Conservation (phyloP, 2,113 vertebrate genomes). For the Lichenostomus cassidix region DNA sequence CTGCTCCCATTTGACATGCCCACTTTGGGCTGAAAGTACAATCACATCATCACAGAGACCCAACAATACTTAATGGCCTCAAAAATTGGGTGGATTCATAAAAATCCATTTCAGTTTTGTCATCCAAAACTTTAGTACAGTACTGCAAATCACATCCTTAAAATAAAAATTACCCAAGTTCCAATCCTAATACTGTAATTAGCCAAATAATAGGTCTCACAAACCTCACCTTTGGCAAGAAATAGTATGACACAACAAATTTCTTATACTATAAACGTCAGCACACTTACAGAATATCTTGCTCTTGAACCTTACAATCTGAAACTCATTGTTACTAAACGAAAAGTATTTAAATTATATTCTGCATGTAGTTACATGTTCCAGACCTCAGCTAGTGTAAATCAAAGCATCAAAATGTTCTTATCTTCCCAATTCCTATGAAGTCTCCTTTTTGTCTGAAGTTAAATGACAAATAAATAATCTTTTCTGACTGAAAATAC, state of each 20-base stretch:
- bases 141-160: not conserved
- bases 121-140: not conserved
- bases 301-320: not conserved
- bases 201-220: not conserved
- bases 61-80: not conserved
- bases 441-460: not conserved
- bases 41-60: not conserved
- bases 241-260: not conserved
- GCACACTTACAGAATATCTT: not conserved
- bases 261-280: not conserved
- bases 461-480: conserved; percentile 23
- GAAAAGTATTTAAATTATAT: not conserved
- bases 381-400: not conserved
- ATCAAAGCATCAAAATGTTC: not conserved
- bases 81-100: not conserved
- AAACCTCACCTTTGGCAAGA: not conserved
- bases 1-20: not conserved
- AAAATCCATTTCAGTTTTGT: not conserved
- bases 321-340: not conserved
- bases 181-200: not conserved
- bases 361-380: not conserved
- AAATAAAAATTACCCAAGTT: not conserved
- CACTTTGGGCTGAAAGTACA: not conserved
- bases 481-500: not conserved
- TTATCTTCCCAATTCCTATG: not conserved